Conservation (phyloP, 2,888 invertebrate species). For the Smittia sp. region DNA sequence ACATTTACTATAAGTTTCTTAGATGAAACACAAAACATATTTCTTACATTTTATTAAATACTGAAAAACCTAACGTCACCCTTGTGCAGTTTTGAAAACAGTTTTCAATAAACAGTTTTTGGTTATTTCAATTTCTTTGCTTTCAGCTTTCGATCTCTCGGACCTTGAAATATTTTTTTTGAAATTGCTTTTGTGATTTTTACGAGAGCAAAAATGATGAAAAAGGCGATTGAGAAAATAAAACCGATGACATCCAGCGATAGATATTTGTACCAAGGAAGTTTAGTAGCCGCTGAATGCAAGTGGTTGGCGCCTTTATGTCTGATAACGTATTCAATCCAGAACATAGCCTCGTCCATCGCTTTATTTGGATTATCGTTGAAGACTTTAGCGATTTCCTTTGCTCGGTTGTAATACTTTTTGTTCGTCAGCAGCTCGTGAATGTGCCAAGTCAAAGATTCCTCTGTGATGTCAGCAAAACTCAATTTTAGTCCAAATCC, state of each 20-base stretch:
- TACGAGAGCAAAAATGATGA: too few species aligned
- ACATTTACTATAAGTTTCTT: too few species aligned
- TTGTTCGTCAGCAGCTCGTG: conserved; percentile 47
- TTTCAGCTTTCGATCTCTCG: too few species aligned
- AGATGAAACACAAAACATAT: too few species aligned
- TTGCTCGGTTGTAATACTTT: conserved; percentile 51
- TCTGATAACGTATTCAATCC: conserved; percentile 60
- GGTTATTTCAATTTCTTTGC: too few species aligned
- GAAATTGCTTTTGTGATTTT: too few species aligned
- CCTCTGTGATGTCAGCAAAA: conserved; percentile 54
- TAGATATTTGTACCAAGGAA: conserved; percentile 53
- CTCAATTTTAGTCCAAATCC: conserved; percentile 55
- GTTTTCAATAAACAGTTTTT: too few species aligned
- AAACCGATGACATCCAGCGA: conserved; percentile 57
- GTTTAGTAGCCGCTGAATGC: conserved; percentile 51
- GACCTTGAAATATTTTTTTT: too few species aligned
- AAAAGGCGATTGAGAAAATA: conserved; percentile 3
- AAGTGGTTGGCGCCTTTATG: conserved; percentile 53
- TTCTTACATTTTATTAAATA: too few species aligned
- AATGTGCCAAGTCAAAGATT: conserved; percentile 50
- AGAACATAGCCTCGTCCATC: conserved; percentile 59
- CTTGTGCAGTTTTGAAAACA: too few species aligned
- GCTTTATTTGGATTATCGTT: conserved; percentile 59
- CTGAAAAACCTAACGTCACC: too few species aligned
- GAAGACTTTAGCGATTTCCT: conserved; percentile 54